Evolutionary conservation across 2,888 invertebrate genomes (phyloP).

Genomic region (Autographa pulchrina): DNA sequence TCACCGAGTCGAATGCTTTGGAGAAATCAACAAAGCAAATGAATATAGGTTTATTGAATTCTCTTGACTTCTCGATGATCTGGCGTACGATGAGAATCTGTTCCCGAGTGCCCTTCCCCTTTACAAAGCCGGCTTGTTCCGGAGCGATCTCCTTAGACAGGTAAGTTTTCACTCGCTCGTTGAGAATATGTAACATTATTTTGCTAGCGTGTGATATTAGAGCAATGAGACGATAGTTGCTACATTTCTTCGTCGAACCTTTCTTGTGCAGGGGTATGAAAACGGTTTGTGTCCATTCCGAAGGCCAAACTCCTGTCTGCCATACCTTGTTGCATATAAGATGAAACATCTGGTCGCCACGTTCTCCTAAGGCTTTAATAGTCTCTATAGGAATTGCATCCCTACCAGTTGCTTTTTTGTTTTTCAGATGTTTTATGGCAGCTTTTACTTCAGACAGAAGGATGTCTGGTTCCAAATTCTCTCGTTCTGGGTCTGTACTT

Average conservation of each 20-base stretch:
- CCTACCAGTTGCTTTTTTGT: constrained; percentile 21
- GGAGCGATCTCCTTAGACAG: constrained; percentile 24
- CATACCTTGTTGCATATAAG: constrained; percentile 39
- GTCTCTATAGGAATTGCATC: constrained; percentile 37
- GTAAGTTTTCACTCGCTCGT: constrained; percentile 5
- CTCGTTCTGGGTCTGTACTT: neutral
- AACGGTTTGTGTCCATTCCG: constrained; percentile 41
- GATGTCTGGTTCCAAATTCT: constrained; percentile 14
- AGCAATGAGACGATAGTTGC: constrained; percentile 42
- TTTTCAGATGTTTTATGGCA: constrained; percentile 22
- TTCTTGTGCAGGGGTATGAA: constrained; percentile 47
- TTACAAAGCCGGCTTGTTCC: constrained; percentile 43
- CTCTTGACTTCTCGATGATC: constrained; percentile 9
- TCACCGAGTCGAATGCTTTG: neutral
- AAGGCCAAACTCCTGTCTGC: constrained; percentile 42
- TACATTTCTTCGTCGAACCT: constrained; percentile 44
- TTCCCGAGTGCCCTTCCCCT: constrained; percentile 39
- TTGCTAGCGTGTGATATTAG: constrained; percentile 42
- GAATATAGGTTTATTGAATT: constrained; percentile 39
- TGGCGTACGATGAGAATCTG: constrained; percentile 37
- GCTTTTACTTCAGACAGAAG: constrained; percentile 18
- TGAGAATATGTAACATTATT: constrained; percentile 25
- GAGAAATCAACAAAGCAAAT: constrained; percentile 8
- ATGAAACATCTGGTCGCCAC: constrained; percentile 19
- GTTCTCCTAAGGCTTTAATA: constrained; percentile 31